Base-by-base conservation (phyloP, 2,888 invertebrate genomes). In the Andrena fulva region DNA sequence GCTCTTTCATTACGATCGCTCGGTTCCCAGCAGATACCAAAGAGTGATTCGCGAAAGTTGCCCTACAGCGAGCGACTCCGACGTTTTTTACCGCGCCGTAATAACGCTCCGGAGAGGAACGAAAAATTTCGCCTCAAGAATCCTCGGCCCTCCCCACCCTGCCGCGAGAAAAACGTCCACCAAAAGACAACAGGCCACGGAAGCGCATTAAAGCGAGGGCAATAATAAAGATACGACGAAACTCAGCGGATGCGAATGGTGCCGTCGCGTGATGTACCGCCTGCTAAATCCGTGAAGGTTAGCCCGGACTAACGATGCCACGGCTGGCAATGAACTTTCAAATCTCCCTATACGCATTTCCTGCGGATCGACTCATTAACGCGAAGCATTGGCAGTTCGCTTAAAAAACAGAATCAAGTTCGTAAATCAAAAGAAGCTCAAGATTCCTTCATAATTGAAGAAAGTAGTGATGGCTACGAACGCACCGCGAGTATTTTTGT, bases 331-430 rank as follows among this genome's bases (percentile, higher is more conserved):
- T 73, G 82, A 86, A 86, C 76, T 73, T 60, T 66, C 31, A 70
- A 82, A 78, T 76, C 76, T 74, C 60, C 54, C 66, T 66, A 66
- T 42, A 60, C 63, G 85, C 63, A 67, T 82, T 80, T 87, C 87
- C 87, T 87, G 77, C 80, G 69, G 24, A 31, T 20, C 63, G 71
- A 48, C 60, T 86, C 86, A 86, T 86, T 87, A 87, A 85, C 77
- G 74, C 62, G 66, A 75, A 48, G 70, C 69, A 81, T 81, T 84
- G 74, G 82, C 56, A 27, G 56, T 10, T 27, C 24, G 24, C 12
- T 27, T 27, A 27, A 10, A 56, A 24, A 24, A 56, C 20, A 27
- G 24, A 12, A 24, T 56, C 20, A 4, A 27, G 10, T 27, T 56
- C 12, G 56, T 24, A 10, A 10, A 10, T 56, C 12, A 20, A 24